Evolutionary conservation across 2,888 invertebrate species (phyloP).

Genomic region (Chrysolina americana): DNA sequence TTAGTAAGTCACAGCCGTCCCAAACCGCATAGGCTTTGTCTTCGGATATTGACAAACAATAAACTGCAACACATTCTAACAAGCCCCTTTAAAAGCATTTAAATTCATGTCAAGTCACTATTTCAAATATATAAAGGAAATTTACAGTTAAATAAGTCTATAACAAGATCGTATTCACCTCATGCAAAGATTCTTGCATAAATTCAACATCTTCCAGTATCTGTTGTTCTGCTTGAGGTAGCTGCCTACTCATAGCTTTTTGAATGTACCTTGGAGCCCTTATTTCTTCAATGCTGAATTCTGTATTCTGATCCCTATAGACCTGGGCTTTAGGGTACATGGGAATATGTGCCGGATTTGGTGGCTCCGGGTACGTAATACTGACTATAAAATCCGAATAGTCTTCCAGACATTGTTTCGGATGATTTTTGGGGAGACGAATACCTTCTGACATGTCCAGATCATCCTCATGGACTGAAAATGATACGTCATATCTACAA

Average conservation of each 20-base stretch:
- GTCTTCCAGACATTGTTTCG: conserved; percentile 69
- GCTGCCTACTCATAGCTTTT: conserved; percentile 55
- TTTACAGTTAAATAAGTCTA: too few relatives aligned
- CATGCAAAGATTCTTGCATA: conserved; percentile 43
- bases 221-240: conserved; percentile 20
- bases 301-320: conserved; percentile 74
- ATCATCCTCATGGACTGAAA: conserved; percentile 77
- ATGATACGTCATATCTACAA: conserved; percentile 31
- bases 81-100: too few relatives aligned
- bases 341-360: conserved; percentile 73
- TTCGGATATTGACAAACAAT: too few relatives aligned
- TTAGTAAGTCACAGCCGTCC: too few relatives aligned
- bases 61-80: too few relatives aligned
- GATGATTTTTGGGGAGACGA: conserved; percentile 50
- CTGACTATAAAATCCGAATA: conserved; percentile 72
- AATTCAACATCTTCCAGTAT: conserved; percentile 41
- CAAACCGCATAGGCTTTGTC: too few relatives aligned
- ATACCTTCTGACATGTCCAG: conserved; percentile 62
- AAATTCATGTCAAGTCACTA: too few relatives aligned
- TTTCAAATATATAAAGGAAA: too few relatives aligned
- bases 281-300: conserved; percentile 86
- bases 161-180: conserved; percentile 26
- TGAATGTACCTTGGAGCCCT: conserved; percentile 74
- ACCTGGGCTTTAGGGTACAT: conserved; percentile 81
- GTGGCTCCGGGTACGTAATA: conserved; percentile 76